Evolutionary conservation across 2,797 vertebrate species (phyloP).

Genomic region (Hypotaenidia okinawae): DNA sequence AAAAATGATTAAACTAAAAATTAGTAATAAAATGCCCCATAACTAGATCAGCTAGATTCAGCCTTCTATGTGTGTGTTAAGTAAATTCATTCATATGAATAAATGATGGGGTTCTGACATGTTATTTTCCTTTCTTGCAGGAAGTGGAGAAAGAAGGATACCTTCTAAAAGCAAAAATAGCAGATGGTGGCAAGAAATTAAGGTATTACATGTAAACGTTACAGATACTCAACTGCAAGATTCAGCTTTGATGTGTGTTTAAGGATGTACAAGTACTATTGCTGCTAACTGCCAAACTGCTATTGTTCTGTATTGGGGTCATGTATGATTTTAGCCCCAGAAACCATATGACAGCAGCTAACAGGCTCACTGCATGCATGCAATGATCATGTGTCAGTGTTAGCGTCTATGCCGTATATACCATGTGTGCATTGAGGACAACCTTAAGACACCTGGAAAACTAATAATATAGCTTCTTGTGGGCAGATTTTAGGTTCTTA

Average conservation of each 20-base stretch:
- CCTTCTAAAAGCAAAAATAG: constrained; percentile 92
- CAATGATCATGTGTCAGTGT: neutral
- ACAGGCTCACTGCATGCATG: neutral
- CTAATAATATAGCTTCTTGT: neutral
- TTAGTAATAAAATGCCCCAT: neutral
- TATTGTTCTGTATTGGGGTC: neutral
- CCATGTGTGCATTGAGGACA: neutral
- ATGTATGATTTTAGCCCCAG: neutral
- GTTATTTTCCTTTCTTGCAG: constrained; percentile 70
- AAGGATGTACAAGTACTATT: neutral
- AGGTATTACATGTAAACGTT: constrained; percentile 72
- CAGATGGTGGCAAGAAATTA: constrained; percentile 91
- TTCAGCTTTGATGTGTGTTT: neutral
- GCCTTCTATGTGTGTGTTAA: neutral
- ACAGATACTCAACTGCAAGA: neutral
- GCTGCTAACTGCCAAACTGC: neutral
- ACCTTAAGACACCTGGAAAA: neutral
- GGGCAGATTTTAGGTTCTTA: neutral
- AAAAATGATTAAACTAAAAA: neutral
- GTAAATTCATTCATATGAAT: constrained; percentile 1
- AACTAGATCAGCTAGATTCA: neutral
- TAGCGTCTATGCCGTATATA: neutral
- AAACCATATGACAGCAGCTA: neutral
- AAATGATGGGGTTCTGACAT: neutral
- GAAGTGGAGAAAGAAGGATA: constrained; percentile 87